A percentile compares a stretch with the other conserved stretches of the same genome.
These are phyloP conservation scores for Arnoldichthys spilopterus DNA, from an alignment of 2,797 vertebrate genomes.

Conservation along the genomic window DNA sequence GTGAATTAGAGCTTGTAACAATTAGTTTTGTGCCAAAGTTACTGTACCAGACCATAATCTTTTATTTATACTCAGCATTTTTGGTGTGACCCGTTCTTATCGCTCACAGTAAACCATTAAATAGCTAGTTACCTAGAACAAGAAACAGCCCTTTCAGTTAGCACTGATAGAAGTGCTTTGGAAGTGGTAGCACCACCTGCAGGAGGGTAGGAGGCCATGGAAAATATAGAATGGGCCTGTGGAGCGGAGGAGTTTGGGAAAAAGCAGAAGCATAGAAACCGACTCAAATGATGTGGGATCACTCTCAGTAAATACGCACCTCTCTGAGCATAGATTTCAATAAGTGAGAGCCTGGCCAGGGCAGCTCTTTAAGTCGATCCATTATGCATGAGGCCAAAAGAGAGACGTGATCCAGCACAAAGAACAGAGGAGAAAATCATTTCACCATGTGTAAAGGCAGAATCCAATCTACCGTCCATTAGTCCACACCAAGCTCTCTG, in stretches of 20 bases:
- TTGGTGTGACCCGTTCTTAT: too few relatives aligned
- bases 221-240: neutral
- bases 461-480: conserved; percentile 84
- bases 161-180: neutral
- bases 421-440: conserved; percentile 81
- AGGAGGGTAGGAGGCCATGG: neutral
- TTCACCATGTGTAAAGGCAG: conserved; percentile 77
- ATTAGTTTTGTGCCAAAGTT: too few relatives aligned
- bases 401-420: conserved; percentile 71
- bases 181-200: neutral
- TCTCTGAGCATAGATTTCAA: conserved; percentile 74
- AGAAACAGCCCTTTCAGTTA: neutral
- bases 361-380: conserved; percentile 79
- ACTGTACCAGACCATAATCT: too few relatives aligned
- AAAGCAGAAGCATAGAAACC: conserved; percentile 40
- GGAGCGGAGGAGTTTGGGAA: neutral
- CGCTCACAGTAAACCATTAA: too few relatives aligned
- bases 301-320: conserved; percentile 60
- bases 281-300: conserved; percentile 53
- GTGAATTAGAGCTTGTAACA: too few relatives aligned
- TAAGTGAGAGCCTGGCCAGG: conserved; percentile 78
- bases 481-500: conserved; percentile 80
- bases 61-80: too few relatives aligned
- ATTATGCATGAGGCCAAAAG: conserved; percentile 80
- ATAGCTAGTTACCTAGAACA: too few relatives aligned